Conservation (phyloP, 2,888 invertebrate genomes). For the Emesis furor region DNA sequence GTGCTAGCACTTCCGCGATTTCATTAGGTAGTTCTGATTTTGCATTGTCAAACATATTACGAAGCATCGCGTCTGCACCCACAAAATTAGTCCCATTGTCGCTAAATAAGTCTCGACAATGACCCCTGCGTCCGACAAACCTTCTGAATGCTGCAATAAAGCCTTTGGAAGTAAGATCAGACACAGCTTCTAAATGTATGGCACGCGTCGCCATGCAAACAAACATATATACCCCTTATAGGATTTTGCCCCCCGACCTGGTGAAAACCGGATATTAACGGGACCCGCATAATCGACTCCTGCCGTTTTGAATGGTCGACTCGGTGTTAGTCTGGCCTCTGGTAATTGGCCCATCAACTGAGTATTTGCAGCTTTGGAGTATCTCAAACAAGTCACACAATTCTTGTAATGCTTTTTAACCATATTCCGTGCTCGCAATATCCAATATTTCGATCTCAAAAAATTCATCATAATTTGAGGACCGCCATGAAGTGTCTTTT, state of each 20-base stretch:
- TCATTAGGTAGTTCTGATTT: slow-evolving; percentile 25
- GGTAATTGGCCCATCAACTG: slow-evolving; percentile 68
- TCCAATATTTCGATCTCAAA: slow-evolving; percentile 68
- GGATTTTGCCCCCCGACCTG: slow-evolving; percentile 61
- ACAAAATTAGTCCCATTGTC: slow-evolving; percentile 72
- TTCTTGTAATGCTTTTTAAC: slow-evolving; percentile 42
- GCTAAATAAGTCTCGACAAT: slow-evolving; percentile 52
- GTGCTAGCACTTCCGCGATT: slow-evolving; percentile 28
- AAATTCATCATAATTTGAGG: slow-evolving; percentile 67
- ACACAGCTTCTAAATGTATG: slow-evolving; percentile 68
- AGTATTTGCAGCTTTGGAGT: slow-evolving; percentile 30
- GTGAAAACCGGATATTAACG: slow-evolving; percentile 64
- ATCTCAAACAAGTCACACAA: slow-evolving; percentile 57
- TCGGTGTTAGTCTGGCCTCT: slow-evolving; percentile 59
- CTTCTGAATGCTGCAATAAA: slow-evolving; percentile 66
- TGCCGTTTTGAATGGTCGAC: slow-evolving; percentile 60
- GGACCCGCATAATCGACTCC: slow-evolving; percentile 71
- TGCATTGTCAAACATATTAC: too few relatives aligned
- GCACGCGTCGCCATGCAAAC: slow-evolving; percentile 64
- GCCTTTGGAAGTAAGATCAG: slow-evolving; percentile 71
- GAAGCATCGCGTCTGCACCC: slow-evolving; percentile 44
- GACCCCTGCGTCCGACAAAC: slow-evolving; percentile 55
- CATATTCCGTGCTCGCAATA: slow-evolving; percentile 47
- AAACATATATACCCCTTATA: slow-evolving; percentile 69
- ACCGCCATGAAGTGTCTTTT: slow-evolving; percentile 72